Evolutionary conservation across 2,888 invertebrate genomes (phyloP).

Genomic region (Drosophila buzzatii): DNA sequence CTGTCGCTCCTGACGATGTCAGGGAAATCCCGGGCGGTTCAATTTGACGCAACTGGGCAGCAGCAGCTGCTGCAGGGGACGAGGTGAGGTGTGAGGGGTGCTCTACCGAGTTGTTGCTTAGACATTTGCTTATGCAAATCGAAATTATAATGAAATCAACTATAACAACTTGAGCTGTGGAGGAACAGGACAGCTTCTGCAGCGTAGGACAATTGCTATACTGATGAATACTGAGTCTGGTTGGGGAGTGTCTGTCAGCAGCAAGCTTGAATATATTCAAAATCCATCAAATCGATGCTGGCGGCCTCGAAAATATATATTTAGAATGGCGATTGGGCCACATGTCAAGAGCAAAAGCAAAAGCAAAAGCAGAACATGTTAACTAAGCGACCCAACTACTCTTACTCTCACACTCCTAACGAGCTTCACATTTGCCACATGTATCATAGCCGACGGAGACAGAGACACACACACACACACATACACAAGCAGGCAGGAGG

Average conservation of each 20-base stretch:
- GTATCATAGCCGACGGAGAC: conserved; percentile 40
- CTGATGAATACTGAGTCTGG: conserved; percentile 14
- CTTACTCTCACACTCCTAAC: conserved; percentile 55
- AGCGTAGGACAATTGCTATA: conserved; percentile 8
- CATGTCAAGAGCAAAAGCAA: conserved; percentile 39
- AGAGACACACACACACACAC: conserved; percentile 5
- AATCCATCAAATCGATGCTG: conserved; percentile 33
- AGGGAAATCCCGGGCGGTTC: conserved; percentile 64
- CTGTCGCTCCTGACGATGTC: conserved; percentile 54
- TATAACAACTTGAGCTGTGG: conserved; percentile 52
- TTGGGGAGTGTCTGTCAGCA: background rate
- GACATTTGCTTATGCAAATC: conserved; percentile 81
- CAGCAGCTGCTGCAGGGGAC: background rate
- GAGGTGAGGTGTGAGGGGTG: conserved; percentile 7
- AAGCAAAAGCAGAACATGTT: conserved; percentile 38
- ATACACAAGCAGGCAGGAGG: background rate
- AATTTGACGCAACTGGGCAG: conserved; percentile 22
- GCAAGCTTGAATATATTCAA: conserved; percentile 35
- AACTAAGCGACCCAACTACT: conserved; percentile 50
- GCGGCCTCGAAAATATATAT: conserved; percentile 32
- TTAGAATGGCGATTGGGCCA: conserved; percentile 35
- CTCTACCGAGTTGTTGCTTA: conserved; percentile 64
- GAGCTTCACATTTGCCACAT: conserved; percentile 51
- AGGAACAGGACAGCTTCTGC: conserved; percentile 5
- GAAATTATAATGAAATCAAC: conserved; percentile 81